Conservation (phyloP, 2,888 invertebrate species). For the Mimumesa dahlbomi region DNA sequence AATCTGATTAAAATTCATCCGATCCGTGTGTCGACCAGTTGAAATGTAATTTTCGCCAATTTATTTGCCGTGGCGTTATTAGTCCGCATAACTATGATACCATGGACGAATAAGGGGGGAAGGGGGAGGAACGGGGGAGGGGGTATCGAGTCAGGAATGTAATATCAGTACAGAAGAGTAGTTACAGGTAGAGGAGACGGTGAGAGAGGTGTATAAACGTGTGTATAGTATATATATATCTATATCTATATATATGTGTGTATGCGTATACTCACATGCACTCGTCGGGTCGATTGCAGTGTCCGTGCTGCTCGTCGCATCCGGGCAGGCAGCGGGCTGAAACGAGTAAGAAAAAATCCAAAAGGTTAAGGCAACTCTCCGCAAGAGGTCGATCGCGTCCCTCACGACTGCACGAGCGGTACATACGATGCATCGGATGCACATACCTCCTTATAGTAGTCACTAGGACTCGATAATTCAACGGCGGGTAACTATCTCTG, state of each 20-base stretch:
- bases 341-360: conserved; percentile 82
- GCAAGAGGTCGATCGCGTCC: conserved; percentile 77
- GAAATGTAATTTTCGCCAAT: too few species aligned
- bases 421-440: conserved; percentile 48
- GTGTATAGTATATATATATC: conserved; percentile 6
- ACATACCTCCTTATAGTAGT: conserved; percentile 49
- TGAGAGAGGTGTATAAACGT: conserved; percentile 3
- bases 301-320: conserved; percentile 94
- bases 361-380: conserved; percentile 77
- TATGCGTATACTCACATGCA: conserved; percentile 92
- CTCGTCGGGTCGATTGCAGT: conserved; percentile 95
- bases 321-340: conserved; percentile 96
- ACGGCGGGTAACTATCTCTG: conserved; percentile 16
- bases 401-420: conserved; percentile 70
- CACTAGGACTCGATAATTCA: conserved; percentile 54
- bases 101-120: too few species aligned
- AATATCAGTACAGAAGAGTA: conserved; percentile 47
- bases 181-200: conserved; percentile 14
- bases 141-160: conserved; percentile 48
- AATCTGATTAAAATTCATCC: too few species aligned
- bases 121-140: too few species aligned
- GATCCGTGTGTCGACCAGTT: too few species aligned
- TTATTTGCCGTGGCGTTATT: too few species aligned
- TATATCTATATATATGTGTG: conserved; percentile 1
- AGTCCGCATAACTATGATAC: conserved; percentile 27